Percentiles rank a stretch among this genome's conserved stretches.
These are phyloP conservation scores for Sabatieria punctata DNA, from an alignment of 2,888 invertebrate species.

Conservation along the genomic window DNA sequence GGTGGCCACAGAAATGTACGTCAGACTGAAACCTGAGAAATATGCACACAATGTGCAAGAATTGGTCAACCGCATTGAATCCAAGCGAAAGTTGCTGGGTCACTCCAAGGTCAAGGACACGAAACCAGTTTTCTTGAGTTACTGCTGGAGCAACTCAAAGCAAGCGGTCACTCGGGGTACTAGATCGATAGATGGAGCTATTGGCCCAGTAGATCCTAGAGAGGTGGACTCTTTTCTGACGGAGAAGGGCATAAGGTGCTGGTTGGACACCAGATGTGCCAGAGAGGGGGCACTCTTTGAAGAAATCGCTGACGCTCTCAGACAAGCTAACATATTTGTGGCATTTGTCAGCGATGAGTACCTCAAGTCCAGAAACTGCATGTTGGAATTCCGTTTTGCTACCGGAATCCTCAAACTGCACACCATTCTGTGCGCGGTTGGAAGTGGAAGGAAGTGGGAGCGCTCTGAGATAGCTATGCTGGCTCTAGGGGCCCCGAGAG, in stretches of 20 bases:
- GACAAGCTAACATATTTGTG: slow-evolving; percentile 23
- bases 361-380: slow-evolving; percentile 1
- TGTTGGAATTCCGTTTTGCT: slow-evolving; percentile 1
- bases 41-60: neutral
- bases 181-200: slow-evolving; percentile 21
- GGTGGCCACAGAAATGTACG: neutral
- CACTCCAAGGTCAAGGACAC: no score
- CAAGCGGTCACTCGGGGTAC: slow-evolving; percentile 22
- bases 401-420: slow-evolving; percentile 1
- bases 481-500: neutral
- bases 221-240: slow-evolving; percentile 26
- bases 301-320: slow-evolving; percentile 30
- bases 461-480: slow-evolving; percentile 2
- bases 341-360: slow-evolving; percentile 29
- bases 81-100: no score
- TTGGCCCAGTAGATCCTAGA: slow-evolving; percentile 31
- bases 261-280: slow-evolving; percentile 32
- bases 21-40: neutral
- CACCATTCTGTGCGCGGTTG: slow-evolving; percentile 2
- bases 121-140: slow-evolving; percentile 28
- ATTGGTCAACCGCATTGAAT: no score
- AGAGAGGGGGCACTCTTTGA: slow-evolving; percentile 27
- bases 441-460: neutral
- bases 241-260: slow-evolving; percentile 25
- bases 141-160: slow-evolving; percentile 29